A percentile compares a stretch with the other conserved stretches of the same genome.
These are phyloP conservation scores for Mactra quadrangularis DNA, from an alignment of 1,140 invertebrate species.

Conservation along the genomic window DNA sequence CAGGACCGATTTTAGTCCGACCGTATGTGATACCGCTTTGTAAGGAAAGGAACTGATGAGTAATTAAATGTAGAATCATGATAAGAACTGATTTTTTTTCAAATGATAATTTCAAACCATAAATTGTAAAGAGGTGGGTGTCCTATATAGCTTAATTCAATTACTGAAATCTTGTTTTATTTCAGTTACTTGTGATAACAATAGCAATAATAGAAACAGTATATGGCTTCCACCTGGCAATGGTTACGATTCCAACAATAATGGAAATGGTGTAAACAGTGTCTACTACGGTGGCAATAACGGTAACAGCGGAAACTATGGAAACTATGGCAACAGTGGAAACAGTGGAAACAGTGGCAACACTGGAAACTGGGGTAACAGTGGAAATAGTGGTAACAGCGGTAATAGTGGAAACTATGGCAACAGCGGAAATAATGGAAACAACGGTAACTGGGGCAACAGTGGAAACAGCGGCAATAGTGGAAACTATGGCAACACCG, in stretches of 20 bases:
- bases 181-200: conserved; percentile 3
- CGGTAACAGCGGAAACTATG: background rate
- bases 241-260: background rate
- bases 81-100: too few relatives aligned
- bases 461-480: conserved; percentile 12
- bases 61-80: too few relatives aligned
- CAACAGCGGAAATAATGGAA: background rate
- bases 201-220: background rate
- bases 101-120: too few relatives aligned
- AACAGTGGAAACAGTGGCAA: conserved; percentile 1
- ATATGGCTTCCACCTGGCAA: background rate
- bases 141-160: too few relatives aligned
- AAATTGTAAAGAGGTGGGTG: too few relatives aligned
- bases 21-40: too few relatives aligned
- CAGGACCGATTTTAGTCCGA: too few relatives aligned
- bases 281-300: background rate
- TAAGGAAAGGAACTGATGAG: too few relatives aligned
- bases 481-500: background rate
- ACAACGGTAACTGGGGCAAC: background rate
- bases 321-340: background rate
- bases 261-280: background rate
- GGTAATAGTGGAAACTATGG: background rate
- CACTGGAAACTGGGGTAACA: background rate
- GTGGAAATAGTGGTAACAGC: background rate
- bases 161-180: too few relatives aligned